phyloP scores from a whole-genome alignment of 1,140 invertebrate species.

The Lepidotrigona ventralis region DNA sequence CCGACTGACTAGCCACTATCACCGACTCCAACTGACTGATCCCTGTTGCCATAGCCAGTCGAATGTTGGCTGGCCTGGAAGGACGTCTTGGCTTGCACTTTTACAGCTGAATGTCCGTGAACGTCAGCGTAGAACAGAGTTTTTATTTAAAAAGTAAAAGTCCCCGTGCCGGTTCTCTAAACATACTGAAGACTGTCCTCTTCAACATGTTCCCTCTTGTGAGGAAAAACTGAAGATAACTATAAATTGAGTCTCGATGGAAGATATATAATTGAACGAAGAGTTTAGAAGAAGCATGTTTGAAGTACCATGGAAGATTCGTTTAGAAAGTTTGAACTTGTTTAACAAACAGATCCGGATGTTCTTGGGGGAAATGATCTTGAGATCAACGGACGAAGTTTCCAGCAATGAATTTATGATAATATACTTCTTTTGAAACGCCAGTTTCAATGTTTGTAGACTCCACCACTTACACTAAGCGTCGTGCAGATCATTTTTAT shows the following conservation, averaged over 20 bases:
- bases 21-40: constrained; percentile 4
- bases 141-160: constrained; percentile 29
- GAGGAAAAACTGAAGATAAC: neutral
- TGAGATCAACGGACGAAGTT: neutral
- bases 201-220: neutral
- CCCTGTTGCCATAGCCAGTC: neutral
- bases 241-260: too few relatives aligned
- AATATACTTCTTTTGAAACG: neutral
- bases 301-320: neutral
- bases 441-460: neutral
- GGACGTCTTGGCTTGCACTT: neutral
- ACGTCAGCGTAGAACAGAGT: constrained; percentile 1
- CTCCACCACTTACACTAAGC: neutral
- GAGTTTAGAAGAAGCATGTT: neutral
- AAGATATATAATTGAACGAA: neutral
- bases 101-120: neutral
- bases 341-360: neutral
- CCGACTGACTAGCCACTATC: neutral
- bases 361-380: neutral
- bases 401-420: neutral
- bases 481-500: neutral
- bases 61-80: neutral
- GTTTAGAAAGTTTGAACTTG: neutral
- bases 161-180: neutral
- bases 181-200: too few relatives aligned